Percentiles rank a stretch among this genome's conserved stretches.
These are phyloP conservation scores for Platycnemis pennipes DNA, from an alignment of 2,888 invertebrate species.

Conservation along the genomic window DNA sequence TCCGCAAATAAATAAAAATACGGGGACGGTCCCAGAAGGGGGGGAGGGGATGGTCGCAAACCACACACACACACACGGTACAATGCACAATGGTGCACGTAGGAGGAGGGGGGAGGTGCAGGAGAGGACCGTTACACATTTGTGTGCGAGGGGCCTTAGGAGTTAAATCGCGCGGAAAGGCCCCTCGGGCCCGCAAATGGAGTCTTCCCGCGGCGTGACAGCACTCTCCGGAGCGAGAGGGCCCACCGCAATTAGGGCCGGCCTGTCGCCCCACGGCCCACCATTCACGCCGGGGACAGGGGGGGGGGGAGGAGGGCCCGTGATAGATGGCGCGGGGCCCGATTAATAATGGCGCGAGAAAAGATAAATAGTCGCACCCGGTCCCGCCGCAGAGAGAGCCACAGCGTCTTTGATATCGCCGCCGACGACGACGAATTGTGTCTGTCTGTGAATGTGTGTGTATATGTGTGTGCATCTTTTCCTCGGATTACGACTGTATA, in stretches of 20 bases:
- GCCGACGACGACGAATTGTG: too few relatives aligned
- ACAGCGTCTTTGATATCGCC: not conserved
- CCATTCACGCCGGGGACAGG: not conserved
- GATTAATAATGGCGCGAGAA: not conserved
- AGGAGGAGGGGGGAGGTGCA: not conserved
- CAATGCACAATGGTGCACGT: not conserved
- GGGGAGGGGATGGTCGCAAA: not conserved
- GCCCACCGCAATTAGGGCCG: not conserved
- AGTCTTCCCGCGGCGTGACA: constrained; percentile 39
- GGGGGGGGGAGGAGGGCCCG: not conserved
- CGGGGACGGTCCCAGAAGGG: not conserved
- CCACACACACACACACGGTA: not conserved
- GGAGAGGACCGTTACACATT: constrained; percentile 12
- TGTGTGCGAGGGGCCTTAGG: not conserved
- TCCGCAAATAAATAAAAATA: constrained; percentile 32
- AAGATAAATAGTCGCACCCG: not conserved
- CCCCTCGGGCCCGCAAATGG: not conserved
- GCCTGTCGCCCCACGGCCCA: not conserved
- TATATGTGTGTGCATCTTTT: too few relatives aligned
- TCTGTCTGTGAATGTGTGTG: too few relatives aligned
- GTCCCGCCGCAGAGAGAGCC: not conserved
- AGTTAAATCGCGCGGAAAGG: constrained; percentile 31
- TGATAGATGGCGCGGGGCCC: not conserved
- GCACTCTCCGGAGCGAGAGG: not conserved
- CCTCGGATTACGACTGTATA: too few relatives aligned